A percentile compares a stretch with the other conserved stretches of the same genome.
Evolutionary conservation across 1,140 invertebrate genomes (phyloP).

Genomic region (Oreohelix idahoensis): DNA sequence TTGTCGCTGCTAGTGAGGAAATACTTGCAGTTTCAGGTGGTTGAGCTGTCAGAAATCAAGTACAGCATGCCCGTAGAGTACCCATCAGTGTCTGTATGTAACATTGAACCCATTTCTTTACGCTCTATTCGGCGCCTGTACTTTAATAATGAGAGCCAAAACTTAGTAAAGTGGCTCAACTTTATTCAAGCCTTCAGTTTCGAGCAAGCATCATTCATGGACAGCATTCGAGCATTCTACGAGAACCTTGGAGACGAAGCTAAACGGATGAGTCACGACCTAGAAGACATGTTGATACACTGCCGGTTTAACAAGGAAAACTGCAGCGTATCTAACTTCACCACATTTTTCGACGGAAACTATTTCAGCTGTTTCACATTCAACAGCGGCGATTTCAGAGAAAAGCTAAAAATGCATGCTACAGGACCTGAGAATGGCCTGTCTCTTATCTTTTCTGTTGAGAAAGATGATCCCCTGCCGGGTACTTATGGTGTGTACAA

Average conservation of each 20-base stretch:
- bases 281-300: conserved; percentile 61
- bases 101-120: conserved; percentile 64
- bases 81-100: conserved; percentile 66
- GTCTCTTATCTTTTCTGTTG: conserved; percentile 64
- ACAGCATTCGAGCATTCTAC: conserved; percentile 63
- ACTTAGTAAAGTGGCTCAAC: conserved; percentile 57
- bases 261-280: conserved; percentile 56
- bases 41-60: conserved; percentile 68
- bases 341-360: conserved; percentile 65
- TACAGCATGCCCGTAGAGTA: conserved; percentile 69
- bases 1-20: conserved; percentile 65
- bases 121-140: conserved; percentile 47
- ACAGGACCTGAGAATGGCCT: conserved; percentile 68
- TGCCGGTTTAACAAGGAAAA: conserved; percentile 63
- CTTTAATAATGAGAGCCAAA: conserved; percentile 37
- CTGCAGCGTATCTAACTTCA: conserved; percentile 60
- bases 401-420: conserved; percentile 62
- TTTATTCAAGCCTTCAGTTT: conserved; percentile 48
- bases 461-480: conserved; percentile 64
- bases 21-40: conserved; percentile 65
- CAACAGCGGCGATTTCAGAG: conserved; percentile 54
- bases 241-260: conserved; percentile 63
- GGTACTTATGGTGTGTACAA: conserved; percentile 66
- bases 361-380: conserved; percentile 70
- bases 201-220: conserved; percentile 52